Evolutionary conservation across 2,113 vertebrate species (phyloP).

Genomic region (Prunella himalayana): DNA sequence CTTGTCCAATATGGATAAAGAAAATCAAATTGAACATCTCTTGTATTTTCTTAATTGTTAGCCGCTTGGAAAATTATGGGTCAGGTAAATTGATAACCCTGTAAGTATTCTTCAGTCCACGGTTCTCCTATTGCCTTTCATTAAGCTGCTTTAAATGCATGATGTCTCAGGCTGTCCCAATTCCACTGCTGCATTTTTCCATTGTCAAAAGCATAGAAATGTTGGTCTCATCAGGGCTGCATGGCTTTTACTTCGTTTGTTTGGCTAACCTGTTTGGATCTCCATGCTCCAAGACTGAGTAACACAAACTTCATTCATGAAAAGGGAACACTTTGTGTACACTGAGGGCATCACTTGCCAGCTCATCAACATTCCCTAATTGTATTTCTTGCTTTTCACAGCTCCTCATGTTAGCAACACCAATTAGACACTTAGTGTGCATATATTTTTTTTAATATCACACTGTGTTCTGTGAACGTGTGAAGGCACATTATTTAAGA

Average conservation of each 20-base stretch:
- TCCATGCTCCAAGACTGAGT: slow-evolving; percentile 42
- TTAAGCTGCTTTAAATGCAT: slow-evolving; percentile 72
- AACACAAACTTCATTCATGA: slow-evolving; percentile 28
- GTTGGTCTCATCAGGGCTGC: slow-evolving; percentile 55
- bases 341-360: slow-evolving; percentile 25
- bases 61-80: slow-evolving; percentile 80
- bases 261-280: slow-evolving; percentile 43
- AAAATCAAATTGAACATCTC: slow-evolving; percentile 72
- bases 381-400: slow-evolving; percentile 31
- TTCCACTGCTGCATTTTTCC: slow-evolving; percentile 55
- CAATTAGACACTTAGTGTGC: neutral
- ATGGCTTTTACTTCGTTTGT: slow-evolving; percentile 65
- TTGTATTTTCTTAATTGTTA: slow-evolving; percentile 83
- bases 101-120: slow-evolving; percentile 74
- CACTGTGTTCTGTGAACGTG: neutral
- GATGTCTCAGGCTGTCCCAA: slow-evolving; percentile 37
- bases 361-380: slow-evolving; percentile 45
- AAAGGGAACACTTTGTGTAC: neutral
- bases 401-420: slow-evolving; percentile 28
- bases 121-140: slow-evolving; percentile 49
- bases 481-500: neutral
- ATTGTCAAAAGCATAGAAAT: slow-evolving; percentile 22
- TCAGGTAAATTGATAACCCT: slow-evolving; percentile 77
- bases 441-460: neutral
- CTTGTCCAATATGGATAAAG: slow-evolving; percentile 36